A percentile compares a stretch with the other conserved stretches of the same genome.
Conservation (phyloP, 1,140 invertebrate species). For the Homarus americanus region DNA sequence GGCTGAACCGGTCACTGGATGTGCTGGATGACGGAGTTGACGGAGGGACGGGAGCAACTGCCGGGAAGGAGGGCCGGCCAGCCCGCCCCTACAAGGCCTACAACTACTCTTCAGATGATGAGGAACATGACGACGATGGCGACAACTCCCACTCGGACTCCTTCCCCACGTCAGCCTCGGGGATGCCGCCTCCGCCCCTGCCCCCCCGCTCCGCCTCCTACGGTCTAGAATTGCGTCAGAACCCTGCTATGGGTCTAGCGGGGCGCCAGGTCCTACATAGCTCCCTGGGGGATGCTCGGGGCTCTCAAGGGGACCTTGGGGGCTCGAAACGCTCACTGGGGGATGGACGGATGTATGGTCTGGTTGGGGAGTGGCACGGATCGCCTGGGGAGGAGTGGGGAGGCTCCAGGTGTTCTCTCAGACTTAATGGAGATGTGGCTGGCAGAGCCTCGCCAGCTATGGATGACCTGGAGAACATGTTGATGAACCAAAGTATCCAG, state of each 20-base stretch:
- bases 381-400: constrained; percentile 11
- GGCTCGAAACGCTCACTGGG: constrained; percentile 36
- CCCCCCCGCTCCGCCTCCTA: constrained; percentile 66
- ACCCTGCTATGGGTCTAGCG: neutral
- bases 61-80: neutral
- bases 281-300: constrained; percentile 22
- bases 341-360: neutral
- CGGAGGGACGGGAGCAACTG: neutral
- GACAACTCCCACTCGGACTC: constrained; percentile 60
- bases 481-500: constrained; percentile 65
- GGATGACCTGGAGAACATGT: constrained; percentile 65
- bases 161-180: constrained; percentile 52
- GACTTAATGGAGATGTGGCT: constrained; percentile 28
- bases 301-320: constrained; percentile 27
- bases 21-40: constrained; percentile 44
- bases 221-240: constrained; percentile 40
- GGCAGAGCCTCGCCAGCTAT: constrained; percentile 56
- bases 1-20: constrained; percentile 72
- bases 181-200: constrained; percentile 54
- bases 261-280: neutral
- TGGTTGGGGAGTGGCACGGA: constrained; percentile 37
- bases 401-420: constrained; percentile 23
- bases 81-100: constrained; percentile 59
- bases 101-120: constrained; percentile 66
- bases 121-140: constrained; percentile 40